These are phyloP conservation scores for Gnathonemus echidnorhynchus DNA, from an alignment of 2,113 vertebrate species.

Conservation along the genomic window DNA sequence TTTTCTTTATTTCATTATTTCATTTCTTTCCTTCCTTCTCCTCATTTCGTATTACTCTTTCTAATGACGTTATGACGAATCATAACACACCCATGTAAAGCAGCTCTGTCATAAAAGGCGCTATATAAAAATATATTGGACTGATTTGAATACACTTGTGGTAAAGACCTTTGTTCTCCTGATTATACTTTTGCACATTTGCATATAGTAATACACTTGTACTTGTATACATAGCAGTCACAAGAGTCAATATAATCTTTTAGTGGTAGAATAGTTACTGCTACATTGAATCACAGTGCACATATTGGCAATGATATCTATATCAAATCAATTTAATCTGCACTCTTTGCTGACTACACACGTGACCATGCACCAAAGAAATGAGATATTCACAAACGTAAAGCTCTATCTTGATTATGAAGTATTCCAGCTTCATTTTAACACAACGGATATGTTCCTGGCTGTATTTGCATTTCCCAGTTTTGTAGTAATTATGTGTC, in stretches of 20 bases:
- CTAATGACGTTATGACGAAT: no score
- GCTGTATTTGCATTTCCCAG: background rate
- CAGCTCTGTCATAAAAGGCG: no score
- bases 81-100: no score
- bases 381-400: background rate
- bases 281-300: background rate
- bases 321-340: background rate
- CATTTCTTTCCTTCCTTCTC: no score
- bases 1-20: no score
- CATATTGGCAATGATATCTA: background rate
- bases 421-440: background rate
- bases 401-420: background rate
- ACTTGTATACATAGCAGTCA: background rate
- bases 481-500: background rate
- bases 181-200: background rate
- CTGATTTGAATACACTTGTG: background rate
- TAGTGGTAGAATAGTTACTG: background rate
- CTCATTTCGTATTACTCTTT: no score
- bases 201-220: background rate
- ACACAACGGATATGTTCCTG: background rate
- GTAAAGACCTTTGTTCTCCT: background rate
- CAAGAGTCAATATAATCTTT: background rate
- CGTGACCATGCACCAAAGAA: background rate
- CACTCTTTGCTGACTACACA: background rate
- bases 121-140: no score